Evolutionary conservation across 64 coral and sea anemone species (phyloP), one percentile per base, ranked within the genome.

Genomic region (Porites australiensis): DNA sequence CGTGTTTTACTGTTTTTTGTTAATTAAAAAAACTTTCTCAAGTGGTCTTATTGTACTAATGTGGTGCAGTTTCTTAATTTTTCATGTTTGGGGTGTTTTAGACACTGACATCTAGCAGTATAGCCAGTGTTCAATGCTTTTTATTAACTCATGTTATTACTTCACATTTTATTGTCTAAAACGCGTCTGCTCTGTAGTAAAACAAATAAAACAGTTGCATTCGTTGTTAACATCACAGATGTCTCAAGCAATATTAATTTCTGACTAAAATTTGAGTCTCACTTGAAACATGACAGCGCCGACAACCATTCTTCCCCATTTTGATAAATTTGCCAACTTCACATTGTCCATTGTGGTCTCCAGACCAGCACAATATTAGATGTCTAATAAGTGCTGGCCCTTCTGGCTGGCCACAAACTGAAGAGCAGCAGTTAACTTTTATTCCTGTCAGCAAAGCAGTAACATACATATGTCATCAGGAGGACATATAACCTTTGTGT

Each of bases 241-340:
- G 13, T 75, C 5, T 13, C 72, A 50, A 2, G 70, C 47, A 46
- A 16, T 50, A 75, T 46, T 72, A 4, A 18, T 10, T 58, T 60
- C 55, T 80, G 19, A 58, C 9, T 51, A 44, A 85, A 64, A 13
- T 64, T 15, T 51, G 47, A 46, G 77, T 60, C 87, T 89, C 13
- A 72, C 87, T 64, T 16, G 55, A n/a, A 89, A 89, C 82, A 62
- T 16, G 54, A 19, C 87, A 89, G 12, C 87, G 51, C 48, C 87
- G 46, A 77, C 87, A 89, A 45, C 44, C 54, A 63, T 73, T 77
- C 72, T 89, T 89, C 19, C 87, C 87, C 87, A 90, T 90, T 58
- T 80, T 80, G 12, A 90, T 27, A 65, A 90, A 90, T 90, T 90
- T 90, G 4, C 88, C 88, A 53, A 71, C 64, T 70, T 90, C 88